Conservation (phyloP, 2,113 vertebrate species). For the Epinephelus lanceolatus region DNA sequence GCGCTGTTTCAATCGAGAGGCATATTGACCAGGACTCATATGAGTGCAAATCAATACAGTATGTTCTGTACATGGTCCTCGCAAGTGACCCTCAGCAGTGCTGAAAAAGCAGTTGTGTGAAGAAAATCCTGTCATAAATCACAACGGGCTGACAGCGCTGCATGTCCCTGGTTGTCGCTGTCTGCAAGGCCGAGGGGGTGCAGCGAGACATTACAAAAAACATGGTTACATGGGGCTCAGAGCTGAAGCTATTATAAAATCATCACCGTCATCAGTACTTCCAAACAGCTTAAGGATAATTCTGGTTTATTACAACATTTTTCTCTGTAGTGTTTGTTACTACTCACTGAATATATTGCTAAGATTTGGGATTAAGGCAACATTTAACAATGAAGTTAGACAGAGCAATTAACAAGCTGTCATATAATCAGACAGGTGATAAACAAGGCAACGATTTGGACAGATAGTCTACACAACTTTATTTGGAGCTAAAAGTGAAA, state of each 20-base stretch:
- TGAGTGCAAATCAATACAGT: conserved; percentile 67
- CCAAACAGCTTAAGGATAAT: background rate
- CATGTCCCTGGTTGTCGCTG: conserved; percentile 18
- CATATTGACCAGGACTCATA: conserved; percentile 67
- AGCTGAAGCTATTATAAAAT: conserved; percentile 1
- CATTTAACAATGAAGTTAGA: background rate
- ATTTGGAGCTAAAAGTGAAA: background rate
- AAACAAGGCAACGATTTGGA: background rate
- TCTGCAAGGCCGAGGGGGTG: background rate
- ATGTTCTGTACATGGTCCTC: conserved; percentile 34
- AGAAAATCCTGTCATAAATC: conserved; percentile 58
- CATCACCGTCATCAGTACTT: background rate
- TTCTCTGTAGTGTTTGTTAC: background rate
- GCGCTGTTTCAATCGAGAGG: conserved; percentile 27
- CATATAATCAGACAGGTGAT: background rate
- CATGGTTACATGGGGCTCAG: background rate
- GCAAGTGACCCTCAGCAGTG: conserved; percentile 27
- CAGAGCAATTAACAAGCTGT: background rate
- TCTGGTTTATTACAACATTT: background rate
- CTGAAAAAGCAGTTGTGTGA: conserved; percentile 35
- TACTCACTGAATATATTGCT: background rate
- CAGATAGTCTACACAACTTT: background rate
- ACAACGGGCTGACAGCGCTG: conserved; percentile 12
- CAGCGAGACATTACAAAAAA: background rate
- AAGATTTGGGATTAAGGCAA: conserved; percentile 17